These are phyloP conservation scores for Lamellibrachia luymesi DNA, from an alignment of 1,140 invertebrate species.

Conservation along the genomic window DNA sequence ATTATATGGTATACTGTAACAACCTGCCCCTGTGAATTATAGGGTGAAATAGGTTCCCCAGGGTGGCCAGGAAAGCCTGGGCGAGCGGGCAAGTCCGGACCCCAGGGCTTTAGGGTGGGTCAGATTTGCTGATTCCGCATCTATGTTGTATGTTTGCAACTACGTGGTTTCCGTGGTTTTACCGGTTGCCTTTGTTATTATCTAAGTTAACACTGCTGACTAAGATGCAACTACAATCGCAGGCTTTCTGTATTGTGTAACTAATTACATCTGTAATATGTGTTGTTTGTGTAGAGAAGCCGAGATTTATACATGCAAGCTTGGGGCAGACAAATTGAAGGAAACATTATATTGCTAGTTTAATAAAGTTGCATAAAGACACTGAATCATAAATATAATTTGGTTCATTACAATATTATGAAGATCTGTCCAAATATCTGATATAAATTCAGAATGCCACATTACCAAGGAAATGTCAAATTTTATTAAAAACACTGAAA, in stretches of 20 bases:
- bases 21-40: neutral
- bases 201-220: neutral
- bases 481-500: neutral
- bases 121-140: neutral
- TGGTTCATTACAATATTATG: neutral
- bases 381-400: neutral
- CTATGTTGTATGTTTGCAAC: neutral
- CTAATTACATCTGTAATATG: neutral
- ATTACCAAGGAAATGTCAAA: neutral
- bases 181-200: neutral
- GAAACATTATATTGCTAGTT: neutral
- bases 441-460: neutral
- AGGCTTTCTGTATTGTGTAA: neutral
- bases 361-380: neutral
- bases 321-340: neutral
- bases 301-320: neutral
- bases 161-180: neutral
- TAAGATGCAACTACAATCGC: neutral
- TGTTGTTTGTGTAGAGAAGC: neutral
- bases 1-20: neutral
- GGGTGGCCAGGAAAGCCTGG: neutral
- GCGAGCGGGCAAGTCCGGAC: neutral
- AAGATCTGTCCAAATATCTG: neutral
- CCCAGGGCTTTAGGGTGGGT: neutral
- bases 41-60: conserved; percentile 3